Conservation (phyloP, 2,113 vertebrate species). For the Sturnus vulgaris region DNA sequence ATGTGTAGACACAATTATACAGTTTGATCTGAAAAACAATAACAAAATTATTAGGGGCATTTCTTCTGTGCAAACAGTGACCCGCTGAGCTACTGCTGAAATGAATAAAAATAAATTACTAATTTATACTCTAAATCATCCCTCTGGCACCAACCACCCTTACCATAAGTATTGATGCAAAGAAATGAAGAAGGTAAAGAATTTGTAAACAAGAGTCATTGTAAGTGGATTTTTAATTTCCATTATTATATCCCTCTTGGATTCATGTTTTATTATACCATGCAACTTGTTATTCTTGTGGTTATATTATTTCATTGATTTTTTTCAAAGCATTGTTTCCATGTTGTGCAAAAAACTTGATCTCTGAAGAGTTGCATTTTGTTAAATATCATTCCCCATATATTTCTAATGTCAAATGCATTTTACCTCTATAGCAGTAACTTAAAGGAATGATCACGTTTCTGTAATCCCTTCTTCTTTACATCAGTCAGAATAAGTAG, state of each 20-base stretch:
- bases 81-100: not conserved
- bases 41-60: not conserved
- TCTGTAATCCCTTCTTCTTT: not conserved
- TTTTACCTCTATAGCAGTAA: not conserved
- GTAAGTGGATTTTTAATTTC: not conserved
- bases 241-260: not conserved
- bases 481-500: not conserved
- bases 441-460: fast-evolving
- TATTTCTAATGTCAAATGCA: not conserved
- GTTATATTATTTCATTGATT: not conserved
- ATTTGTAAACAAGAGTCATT: not conserved
- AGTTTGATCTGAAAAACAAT: not conserved
- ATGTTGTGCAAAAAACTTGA: not conserved
- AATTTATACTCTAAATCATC: not conserved
- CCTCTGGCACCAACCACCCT: not conserved
- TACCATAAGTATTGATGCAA: not conserved
- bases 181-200: not conserved
- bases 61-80: not conserved
- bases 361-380: not conserved
- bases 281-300: not conserved
- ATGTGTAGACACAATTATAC: not conserved
- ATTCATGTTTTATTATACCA: not conserved
- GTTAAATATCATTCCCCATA: not conserved
- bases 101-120: not conserved
- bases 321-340: not conserved